Conservation (phyloP, 2,888 invertebrate species). For the Hyppa rectilinea region DNA sequence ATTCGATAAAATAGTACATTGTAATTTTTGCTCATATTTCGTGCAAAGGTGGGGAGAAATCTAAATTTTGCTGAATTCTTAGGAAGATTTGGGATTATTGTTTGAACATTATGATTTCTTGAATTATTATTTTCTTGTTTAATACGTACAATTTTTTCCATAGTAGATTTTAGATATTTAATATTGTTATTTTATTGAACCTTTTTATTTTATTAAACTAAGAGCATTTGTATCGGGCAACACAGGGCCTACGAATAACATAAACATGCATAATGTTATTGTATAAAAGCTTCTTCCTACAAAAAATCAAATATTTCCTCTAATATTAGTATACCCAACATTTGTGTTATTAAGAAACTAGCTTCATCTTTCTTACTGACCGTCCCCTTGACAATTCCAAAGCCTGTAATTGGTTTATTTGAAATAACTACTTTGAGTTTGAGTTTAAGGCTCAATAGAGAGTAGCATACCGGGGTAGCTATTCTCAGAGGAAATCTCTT, state of each 20-base stretch:
- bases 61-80: background rate
- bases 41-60: background rate
- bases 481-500: conserved; percentile 77
- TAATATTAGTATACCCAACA: too few relatives aligned
- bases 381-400: too few relatives aligned
- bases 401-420: too few relatives aligned
- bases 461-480: conserved; percentile 81
- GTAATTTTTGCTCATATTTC: background rate
- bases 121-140: conserved; percentile 3
- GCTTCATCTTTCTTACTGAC: too few relatives aligned
- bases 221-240: background rate
- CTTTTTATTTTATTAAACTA: too few relatives aligned
- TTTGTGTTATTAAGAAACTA: too few relatives aligned
- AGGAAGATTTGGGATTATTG: too few relatives aligned
- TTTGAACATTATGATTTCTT: background rate
- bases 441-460: too few relatives aligned
- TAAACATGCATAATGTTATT: background rate
- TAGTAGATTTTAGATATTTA: background rate
- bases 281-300: too few relatives aligned
- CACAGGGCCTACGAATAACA: background rate
- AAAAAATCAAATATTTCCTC: too few relatives aligned
- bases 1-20: background rate
- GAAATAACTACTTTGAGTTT: too few relatives aligned
- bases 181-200: background rate
- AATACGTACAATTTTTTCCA: background rate